Evolutionary conservation across 1,140 invertebrate genomes (phyloP).

Genomic region (Ooceraea biroi): DNA sequence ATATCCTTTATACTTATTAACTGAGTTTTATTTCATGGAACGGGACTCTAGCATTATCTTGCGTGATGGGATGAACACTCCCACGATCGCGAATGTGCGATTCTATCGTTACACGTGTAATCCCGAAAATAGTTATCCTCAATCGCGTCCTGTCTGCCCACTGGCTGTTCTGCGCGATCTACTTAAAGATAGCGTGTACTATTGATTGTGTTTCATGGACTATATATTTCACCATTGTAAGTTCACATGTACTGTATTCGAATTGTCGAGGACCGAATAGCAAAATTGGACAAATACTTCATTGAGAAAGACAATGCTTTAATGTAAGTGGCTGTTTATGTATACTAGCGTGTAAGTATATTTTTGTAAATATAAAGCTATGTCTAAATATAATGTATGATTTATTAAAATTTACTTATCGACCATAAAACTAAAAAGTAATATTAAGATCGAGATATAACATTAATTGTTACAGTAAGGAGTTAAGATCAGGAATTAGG

Average conservation of each 20-base stretch:
- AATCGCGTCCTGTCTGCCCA: slow-evolving; percentile 49
- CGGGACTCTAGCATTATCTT: slow-evolving; percentile 1
- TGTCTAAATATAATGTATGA: not conserved
- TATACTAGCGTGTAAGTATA: not conserved
- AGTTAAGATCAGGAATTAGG: too few species aligned
- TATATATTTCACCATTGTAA: slow-evolving; percentile 31
- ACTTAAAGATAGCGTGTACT: slow-evolving; percentile 63
- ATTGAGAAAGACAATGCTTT: not conserved
- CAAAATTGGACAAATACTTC: not conserved
- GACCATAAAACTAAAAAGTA: too few species aligned
- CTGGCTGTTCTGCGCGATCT: slow-evolving; percentile 33
- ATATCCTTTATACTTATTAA: slow-evolving; percentile 6
- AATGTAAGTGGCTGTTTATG: not conserved
- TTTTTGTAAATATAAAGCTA: not conserved
- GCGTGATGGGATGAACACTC: not conserved
- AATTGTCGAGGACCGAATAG: not conserved
- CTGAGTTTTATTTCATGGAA: not conserved
- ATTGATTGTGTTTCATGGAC: slow-evolving; percentile 37
- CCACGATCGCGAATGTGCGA: slow-evolving; percentile 27
- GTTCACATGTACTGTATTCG: not conserved
- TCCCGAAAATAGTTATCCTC: slow-evolving; percentile 64
- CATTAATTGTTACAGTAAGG: too few species aligned
- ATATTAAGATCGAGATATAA: too few species aligned
- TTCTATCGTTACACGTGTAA: slow-evolving; percentile 53
- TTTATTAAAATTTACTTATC: not conserved